Evolutionary conservation across 2,113 vertebrate genomes (phyloP).

Genomic region (Cathartes aura): DNA sequence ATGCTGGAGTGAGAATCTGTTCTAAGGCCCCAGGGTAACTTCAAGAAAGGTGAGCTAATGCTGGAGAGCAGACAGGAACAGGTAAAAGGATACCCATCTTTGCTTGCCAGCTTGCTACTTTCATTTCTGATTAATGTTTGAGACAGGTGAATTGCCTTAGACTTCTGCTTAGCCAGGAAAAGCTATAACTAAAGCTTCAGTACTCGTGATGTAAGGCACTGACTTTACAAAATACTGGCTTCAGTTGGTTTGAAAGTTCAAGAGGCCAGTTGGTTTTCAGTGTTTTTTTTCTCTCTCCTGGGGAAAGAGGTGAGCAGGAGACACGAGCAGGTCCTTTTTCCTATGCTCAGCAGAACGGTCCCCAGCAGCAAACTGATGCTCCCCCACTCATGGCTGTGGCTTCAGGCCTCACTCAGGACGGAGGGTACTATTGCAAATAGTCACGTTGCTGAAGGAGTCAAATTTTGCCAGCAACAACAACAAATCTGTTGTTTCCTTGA

Average conservation of each 20-base stretch:
- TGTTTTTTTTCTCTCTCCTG: neutral
- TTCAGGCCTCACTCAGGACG: neutral
- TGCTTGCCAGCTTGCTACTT: neutral
- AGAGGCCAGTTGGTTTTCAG: neutral
- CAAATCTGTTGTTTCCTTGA: neutral
- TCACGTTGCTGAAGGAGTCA: neutral
- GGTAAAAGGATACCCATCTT: neutral
- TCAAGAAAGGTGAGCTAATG: neutral
- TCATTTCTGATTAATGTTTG: neutral
- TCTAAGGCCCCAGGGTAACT: neutral
- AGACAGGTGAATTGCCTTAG: neutral
- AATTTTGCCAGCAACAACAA: neutral
- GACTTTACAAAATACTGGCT: neutral
- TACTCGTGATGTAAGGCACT: neutral
- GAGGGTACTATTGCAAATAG: neutral
- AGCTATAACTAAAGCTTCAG: neutral
- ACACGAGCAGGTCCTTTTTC: neutral
- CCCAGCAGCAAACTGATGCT: neutral
- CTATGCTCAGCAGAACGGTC: neutral
- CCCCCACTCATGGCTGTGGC: accelerated
- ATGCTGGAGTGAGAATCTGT: neutral
- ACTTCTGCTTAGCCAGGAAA: neutral
- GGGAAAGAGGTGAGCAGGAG: neutral
- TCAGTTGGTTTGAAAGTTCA: neutral
- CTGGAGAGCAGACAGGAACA: neutral